phyloP scores from a whole-genome alignment of 2,113 vertebrate species.

The Rhinolophus sinicus region DNA sequence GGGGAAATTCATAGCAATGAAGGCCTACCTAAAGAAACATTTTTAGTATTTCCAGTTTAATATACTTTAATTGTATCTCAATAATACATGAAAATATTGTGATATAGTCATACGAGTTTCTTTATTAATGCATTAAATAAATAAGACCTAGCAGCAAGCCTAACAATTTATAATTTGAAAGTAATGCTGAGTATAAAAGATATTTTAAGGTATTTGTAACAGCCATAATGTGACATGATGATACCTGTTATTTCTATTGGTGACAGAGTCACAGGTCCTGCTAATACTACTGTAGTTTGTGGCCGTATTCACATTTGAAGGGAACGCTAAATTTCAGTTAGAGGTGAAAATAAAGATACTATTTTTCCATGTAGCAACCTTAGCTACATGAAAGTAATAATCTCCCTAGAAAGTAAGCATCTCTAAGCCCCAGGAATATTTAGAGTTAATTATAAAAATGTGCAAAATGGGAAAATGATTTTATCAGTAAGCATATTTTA shows the following conservation, averaged over 20 bases:
- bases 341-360: neutral
- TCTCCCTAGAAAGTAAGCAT: neutral
- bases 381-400: neutral
- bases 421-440: conserved; percentile 26
- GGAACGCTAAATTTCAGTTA: neutral
- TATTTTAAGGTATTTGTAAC: neutral
- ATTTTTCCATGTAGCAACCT: neutral
- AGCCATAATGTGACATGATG: neutral
- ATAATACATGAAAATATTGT: neutral
- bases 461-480: neutral
- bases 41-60: neutral
- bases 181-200: neutral
- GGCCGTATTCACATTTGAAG: neutral
- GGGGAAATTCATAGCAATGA: too few relatives aligned
- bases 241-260: neutral
- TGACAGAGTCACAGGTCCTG: neutral
- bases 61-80: neutral
- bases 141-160: neutral
- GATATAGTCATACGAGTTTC: neutral
- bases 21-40: neutral
- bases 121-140: neutral
- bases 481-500: neutral
- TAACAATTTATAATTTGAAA: neutral
- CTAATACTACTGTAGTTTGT: neutral
- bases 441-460: neutral